phyloP scores from a whole-genome alignment of 2,888 invertebrate species.

The Leptodirus hochenwartii region DNA sequence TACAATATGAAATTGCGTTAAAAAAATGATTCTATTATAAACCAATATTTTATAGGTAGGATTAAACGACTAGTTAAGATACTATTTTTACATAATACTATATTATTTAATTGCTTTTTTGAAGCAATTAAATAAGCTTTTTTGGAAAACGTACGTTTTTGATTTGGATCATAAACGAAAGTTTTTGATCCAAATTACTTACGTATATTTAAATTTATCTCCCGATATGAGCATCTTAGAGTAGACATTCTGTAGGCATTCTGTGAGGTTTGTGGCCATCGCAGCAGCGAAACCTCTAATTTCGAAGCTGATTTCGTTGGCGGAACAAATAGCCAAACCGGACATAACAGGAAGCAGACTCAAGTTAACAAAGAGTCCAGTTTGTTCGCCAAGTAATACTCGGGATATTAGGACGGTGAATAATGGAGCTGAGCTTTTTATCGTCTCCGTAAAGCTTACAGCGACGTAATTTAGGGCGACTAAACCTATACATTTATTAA shows the following conservation, averaged over 20 bases:
- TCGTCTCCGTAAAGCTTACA: slow-evolving; percentile 65
- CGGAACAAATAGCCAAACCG: slow-evolving; percentile 55
- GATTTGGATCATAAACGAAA: too few species aligned
- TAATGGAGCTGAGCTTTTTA: slow-evolving; percentile 62
- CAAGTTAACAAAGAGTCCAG: slow-evolving; percentile 46
- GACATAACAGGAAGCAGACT: slow-evolving; percentile 62
- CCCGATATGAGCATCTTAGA: slow-evolving; percentile 61
- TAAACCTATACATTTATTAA: too few species aligned
- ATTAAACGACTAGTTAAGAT: too few species aligned
- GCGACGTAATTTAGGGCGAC: slow-evolving; percentile 60
- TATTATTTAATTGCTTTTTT: too few species aligned
- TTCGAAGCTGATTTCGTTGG: slow-evolving; percentile 61
- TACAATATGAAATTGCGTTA: too few species aligned
- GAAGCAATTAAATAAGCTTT: too few species aligned
- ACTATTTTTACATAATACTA: too few species aligned
- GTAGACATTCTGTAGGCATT: slow-evolving; percentile 64
- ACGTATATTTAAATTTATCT: slow-evolving; percentile 56
- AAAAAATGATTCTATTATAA: too few species aligned
- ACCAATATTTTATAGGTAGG: too few species aligned
- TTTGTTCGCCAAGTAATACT: slow-evolving; percentile 42
- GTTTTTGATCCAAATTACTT: slow-evolving; percentile 25
- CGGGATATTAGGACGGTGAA: slow-evolving; percentile 60
- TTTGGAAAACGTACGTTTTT: too few species aligned
- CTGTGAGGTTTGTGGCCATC: slow-evolving; percentile 59
- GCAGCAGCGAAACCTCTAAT: slow-evolving; percentile 53